A percentile compares a stretch with the other conserved stretches of the same genome.
These are phyloP conservation scores for Drosophila robusta DNA, from an alignment of 2,888 invertebrate genomes.

Conservation along the genomic window DNA sequence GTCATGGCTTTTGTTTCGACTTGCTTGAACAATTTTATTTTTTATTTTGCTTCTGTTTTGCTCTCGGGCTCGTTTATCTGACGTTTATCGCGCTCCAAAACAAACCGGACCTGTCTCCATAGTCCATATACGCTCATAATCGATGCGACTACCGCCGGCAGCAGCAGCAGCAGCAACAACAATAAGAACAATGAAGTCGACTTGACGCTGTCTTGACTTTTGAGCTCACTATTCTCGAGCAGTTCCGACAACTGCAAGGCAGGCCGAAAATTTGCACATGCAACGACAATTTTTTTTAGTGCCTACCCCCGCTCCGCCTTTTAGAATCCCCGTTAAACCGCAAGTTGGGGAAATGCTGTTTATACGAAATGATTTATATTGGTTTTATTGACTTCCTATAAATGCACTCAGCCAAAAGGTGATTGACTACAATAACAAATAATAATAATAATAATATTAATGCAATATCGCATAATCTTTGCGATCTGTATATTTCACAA, in stretches of 20 bases:
- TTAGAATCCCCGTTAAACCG: conserved; percentile 19
- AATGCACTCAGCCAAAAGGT: conserved; percentile 63
- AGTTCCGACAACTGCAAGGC: conserved; percentile 76
- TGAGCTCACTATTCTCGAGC: conserved; percentile 65
- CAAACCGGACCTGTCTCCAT: conserved; percentile 72
- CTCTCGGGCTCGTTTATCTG: conserved; percentile 68
- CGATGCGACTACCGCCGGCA: conserved; percentile 67
- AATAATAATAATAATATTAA: conserved; percentile 25
- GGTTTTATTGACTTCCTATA: conserved; percentile 75
- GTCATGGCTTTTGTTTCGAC: conserved; percentile 28
- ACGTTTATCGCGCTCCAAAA: conserved; percentile 75
- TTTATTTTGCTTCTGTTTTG: conserved; percentile 65
- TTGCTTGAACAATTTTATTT: conserved; percentile 8
- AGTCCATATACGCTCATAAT: conserved; percentile 74
- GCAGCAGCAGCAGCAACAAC: conserved; percentile 33
- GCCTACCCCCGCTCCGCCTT: neutral
- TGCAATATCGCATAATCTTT: conserved; percentile 53
- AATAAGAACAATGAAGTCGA: conserved; percentile 50
- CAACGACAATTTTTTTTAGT: conserved; percentile 31
- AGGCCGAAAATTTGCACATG: conserved; percentile 64
- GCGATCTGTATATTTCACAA: conserved; percentile 40
- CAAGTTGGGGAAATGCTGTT: conserved; percentile 36
- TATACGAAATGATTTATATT: conserved; percentile 55
- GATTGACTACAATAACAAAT: conserved; percentile 68
- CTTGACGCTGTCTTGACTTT: conserved; percentile 65